Evolutionary conservation across 2,888 invertebrate genomes (phyloP).

Genomic region (Dorcus hopei): DNA sequence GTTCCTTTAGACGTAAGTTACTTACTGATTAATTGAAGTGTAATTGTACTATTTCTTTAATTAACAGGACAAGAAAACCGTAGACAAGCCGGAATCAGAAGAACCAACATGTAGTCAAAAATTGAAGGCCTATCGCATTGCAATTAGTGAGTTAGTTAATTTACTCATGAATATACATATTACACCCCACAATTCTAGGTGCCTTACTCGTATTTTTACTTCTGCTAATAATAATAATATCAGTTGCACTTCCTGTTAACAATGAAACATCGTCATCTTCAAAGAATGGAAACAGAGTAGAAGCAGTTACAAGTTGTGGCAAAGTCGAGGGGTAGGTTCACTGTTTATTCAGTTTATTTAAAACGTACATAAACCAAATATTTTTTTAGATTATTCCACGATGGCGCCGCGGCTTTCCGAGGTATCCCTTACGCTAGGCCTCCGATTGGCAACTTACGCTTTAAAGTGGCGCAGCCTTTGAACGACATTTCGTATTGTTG

Average conservation of each 20-base stretch:
- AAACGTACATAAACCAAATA: slow-evolving; percentile 12
- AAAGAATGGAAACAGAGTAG: slow-evolving; percentile 60
- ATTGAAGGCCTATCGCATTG: slow-evolving; percentile 64
- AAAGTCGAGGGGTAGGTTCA: slow-evolving; percentile 68
- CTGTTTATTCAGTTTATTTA: neutral
- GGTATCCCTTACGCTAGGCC: slow-evolving; percentile 80
- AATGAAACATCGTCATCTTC: slow-evolving; percentile 4
- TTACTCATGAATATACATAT: slow-evolving; percentile 2
- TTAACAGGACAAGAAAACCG: slow-evolving; percentile 52
- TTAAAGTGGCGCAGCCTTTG: slow-evolving; percentile 66
- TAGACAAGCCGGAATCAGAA: slow-evolving; percentile 51
- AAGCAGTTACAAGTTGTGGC: slow-evolving; percentile 75
- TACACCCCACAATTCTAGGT: slow-evolving; percentile 40
- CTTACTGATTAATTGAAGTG: neutral
- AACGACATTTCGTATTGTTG: slow-evolving; percentile 71
- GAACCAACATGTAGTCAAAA: slow-evolving; percentile 58
- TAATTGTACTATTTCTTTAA: slow-evolving; percentile 1
- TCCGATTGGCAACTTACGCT: slow-evolving; percentile 66
- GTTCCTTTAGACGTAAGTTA: slow-evolving; percentile 57
- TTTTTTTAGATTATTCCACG: slow-evolving; percentile 63
- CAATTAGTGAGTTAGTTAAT: slow-evolving; percentile 56
- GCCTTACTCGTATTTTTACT: slow-evolving; percentile 60
- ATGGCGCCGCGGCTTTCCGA: slow-evolving; percentile 75
- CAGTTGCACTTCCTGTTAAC: slow-evolving; percentile 59
- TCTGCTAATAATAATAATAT: slow-evolving; percentile 60